Conservation (phyloP, 2,888 invertebrate genomes). For the Spilosoma lubricipeda region DNA sequence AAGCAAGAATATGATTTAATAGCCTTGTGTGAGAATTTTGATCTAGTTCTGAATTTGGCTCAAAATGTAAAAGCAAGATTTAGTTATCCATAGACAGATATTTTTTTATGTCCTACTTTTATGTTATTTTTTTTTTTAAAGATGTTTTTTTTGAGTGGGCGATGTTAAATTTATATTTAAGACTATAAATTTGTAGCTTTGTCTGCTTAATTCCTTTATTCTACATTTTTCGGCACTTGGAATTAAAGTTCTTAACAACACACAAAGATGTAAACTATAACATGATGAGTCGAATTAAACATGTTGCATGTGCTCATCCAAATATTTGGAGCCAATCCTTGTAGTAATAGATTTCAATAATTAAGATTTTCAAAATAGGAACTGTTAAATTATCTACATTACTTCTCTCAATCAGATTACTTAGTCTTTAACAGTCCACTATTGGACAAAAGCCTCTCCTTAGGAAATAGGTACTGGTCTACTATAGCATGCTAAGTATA, state of each 20-base stretch:
- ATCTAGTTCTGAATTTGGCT: neutral
- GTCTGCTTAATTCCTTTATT: neutral
- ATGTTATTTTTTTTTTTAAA: too few relatives aligned
- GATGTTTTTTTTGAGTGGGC: neutral
- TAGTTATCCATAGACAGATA: neutral
- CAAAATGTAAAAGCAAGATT: neutral
- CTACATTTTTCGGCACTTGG: neutral
- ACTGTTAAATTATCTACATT: too few relatives aligned
- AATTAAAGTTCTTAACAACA: neutral
- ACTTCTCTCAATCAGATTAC: too few relatives aligned
- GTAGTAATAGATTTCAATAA: too few relatives aligned
- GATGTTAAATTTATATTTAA: neutral
- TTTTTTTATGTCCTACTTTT: too few relatives aligned
- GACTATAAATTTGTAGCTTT: neutral
- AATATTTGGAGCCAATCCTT: neutral
- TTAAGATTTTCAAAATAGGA: too few relatives aligned
- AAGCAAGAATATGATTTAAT: neutral
- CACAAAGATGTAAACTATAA: neutral
- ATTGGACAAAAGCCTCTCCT: too few relatives aligned
- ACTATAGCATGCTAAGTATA: too few relatives aligned
- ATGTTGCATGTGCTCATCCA: neutral
- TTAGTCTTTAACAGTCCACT: too few relatives aligned
- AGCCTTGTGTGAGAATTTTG: neutral
- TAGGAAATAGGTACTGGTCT: too few relatives aligned
- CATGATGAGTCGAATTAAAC: neutral